phyloP scores from a whole-genome alignment of 2,888 invertebrate species.

The Blastobasis lacticolella region DNA sequence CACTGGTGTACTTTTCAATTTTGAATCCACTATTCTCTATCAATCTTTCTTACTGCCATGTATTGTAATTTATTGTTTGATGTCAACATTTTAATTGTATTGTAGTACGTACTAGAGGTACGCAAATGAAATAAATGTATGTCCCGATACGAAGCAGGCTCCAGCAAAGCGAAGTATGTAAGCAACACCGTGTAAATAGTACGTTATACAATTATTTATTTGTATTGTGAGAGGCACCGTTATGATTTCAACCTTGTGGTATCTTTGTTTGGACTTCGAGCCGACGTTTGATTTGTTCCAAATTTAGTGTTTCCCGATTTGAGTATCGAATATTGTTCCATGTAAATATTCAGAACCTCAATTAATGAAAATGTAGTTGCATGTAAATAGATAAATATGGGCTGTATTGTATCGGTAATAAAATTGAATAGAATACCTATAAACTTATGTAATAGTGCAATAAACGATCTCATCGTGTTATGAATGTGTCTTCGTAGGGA shows the following conservation, averaged over 20 bases:
- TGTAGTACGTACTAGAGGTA: no score
- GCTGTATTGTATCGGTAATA: neutral
- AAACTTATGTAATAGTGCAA: slow-evolving; percentile 28
- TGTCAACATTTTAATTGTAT: no score
- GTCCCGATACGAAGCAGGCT: no score
- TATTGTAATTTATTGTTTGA: slow-evolving; percentile 12
- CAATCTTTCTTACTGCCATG: slow-evolving; percentile 24
- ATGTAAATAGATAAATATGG: slow-evolving; percentile 29
- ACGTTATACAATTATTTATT: slow-evolving; percentile 24
- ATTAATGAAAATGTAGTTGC: slow-evolving; percentile 30
- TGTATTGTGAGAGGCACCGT: slow-evolving; percentile 5
- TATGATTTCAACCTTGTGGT: slow-evolving; percentile 19
- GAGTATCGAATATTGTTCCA: slow-evolving; percentile 8
- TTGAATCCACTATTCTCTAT: neutral
- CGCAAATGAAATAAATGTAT: no score
- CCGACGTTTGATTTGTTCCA: neutral
- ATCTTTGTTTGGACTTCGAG: slow-evolving; percentile 16
- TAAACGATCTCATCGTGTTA: slow-evolving; percentile 38
- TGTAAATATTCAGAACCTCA: slow-evolving; percentile 42
- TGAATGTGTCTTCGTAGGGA: slow-evolving; percentile 22
- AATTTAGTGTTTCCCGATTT: slow-evolving; percentile 10
- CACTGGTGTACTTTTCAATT: no score
- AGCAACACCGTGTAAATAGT: slow-evolving; percentile 24
- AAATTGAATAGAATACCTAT: neutral
- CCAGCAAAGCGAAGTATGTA: no score